These are phyloP conservation scores for Andrena flavipes DNA, from an alignment of 2,888 invertebrate species.

Conservation along the genomic window DNA sequence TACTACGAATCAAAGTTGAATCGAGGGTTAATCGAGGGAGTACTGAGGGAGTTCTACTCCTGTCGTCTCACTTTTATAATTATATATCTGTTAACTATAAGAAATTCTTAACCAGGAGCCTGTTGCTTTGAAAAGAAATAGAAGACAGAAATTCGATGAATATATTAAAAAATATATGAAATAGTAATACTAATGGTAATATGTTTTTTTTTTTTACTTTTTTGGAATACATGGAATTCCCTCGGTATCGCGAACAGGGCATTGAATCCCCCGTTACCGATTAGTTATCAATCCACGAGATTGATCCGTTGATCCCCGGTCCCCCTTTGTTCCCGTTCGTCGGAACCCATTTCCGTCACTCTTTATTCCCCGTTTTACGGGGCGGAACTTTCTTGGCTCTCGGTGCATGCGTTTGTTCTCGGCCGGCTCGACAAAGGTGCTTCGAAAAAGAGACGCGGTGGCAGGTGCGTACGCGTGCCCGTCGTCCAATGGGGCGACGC, in stretches of 20 bases:
- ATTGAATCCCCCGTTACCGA: slow-evolving; percentile 3
- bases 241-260: not conserved
- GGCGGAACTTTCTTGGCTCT: slow-evolving; percentile 66
- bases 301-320: slow-evolving; percentile 27
- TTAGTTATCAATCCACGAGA: slow-evolving; percentile 43
- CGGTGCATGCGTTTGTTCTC: slow-evolving; percentile 52
- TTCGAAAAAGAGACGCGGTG: slow-evolving; percentile 74
- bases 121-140: too few relatives aligned
- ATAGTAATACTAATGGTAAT: too few relatives aligned
- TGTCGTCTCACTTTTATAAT: too few relatives aligned
- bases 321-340: slow-evolving; percentile 39
- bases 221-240: not conserved
- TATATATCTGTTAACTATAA: too few relatives aligned
- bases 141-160: too few relatives aligned
- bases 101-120: too few relatives aligned
- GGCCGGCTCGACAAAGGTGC: slow-evolving; percentile 71
- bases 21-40: too few relatives aligned
- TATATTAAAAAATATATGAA: too few relatives aligned
- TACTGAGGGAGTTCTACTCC: too few relatives aligned
- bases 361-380: slow-evolving; percentile 60
- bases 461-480: slow-evolving; percentile 84
- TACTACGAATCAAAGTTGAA: not conserved
- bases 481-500: slow-evolving; percentile 77
- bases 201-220: too few relatives aligned
- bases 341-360: slow-evolving; percentile 64